phyloP scores from a whole-genome alignment of 2,113 vertebrate species.

The Ellobius talpinus region DNA sequence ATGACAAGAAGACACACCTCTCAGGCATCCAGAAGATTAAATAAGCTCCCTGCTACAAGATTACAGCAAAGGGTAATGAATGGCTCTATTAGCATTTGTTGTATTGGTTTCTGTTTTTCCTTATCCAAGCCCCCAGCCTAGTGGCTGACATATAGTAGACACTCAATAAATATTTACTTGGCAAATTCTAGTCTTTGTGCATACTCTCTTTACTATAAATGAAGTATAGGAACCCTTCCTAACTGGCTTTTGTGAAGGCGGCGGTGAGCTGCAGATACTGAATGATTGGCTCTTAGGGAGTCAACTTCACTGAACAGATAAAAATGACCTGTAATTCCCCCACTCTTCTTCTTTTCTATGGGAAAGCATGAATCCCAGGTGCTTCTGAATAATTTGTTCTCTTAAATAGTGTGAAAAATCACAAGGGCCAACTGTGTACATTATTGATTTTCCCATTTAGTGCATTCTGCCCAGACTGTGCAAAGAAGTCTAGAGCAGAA shows the following conservation, averaged over 20 bases:
- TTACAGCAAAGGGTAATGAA: too few species aligned
- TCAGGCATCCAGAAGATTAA: not conserved
- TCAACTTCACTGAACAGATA: not conserved
- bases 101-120: not conserved
- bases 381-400: conserved; percentile 74
- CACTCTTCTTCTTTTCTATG: conserved; percentile 26
- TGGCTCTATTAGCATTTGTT: not conserved
- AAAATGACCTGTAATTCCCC: conserved; percentile 32
- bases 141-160: not conserved
- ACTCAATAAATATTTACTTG: not conserved
- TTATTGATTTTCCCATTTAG: conserved; percentile 79
- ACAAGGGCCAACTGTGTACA: conserved; percentile 61
- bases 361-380: conserved; percentile 67
- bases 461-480: conserved; percentile 13
- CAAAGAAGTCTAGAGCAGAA: conserved; percentile 8
- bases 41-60: not conserved
- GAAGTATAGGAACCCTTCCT: conserved; percentile 39
- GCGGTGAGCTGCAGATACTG: not conserved
- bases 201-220: not conserved
- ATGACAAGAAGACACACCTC: not conserved
- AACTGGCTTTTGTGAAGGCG: not conserved
- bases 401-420: conserved; percentile 74
- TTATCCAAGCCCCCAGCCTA: not conserved
- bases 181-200: not conserved
- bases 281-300: conserved; percentile 40